Evolutionary conservation across 2,888 invertebrate species (phyloP).

Genomic region (Watsonalla cultraria): DNA sequence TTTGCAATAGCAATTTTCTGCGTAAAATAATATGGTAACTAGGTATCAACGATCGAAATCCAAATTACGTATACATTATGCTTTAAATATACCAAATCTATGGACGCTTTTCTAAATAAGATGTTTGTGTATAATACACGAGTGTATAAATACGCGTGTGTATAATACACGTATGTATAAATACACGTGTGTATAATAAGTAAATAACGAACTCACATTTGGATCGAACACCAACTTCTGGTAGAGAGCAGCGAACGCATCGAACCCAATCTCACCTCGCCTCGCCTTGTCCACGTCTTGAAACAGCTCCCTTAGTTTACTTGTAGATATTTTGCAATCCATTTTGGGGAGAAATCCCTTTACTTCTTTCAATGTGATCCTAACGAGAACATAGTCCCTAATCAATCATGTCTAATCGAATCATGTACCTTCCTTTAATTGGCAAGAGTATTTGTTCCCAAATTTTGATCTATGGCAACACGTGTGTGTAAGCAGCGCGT

Average conservation of each 20-base stretch:
- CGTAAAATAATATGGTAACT: neutral
- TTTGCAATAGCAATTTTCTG: neutral
- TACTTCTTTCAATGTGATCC: conserved; percentile 92
- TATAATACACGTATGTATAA: neutral
- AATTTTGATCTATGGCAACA: no score
- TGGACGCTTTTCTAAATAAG: no score
- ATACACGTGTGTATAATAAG: neutral
- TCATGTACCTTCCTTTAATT: no score
- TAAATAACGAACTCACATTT: conserved; percentile 77
- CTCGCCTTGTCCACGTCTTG: conserved; percentile 90
- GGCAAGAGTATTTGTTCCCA: no score
- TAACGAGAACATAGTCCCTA: conserved; percentile 45
- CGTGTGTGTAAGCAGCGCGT: no score
- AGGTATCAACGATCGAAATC: neutral
- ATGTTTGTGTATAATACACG: no score
- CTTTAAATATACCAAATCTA: conserved; percentile 41
- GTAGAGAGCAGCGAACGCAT: conserved; percentile 91
- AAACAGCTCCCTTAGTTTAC: conserved; percentile 88
- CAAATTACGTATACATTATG: neutral
- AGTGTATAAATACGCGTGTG: neutral
- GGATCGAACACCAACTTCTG: conserved; percentile 90
- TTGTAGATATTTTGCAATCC: conserved; percentile 93
- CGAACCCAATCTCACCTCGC: conserved; percentile 91
- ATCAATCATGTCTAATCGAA: no score
- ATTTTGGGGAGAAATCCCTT: conserved; percentile 93